Conservation (phyloP, 2,888 invertebrate species). For the Nephrotoma appendiculata region DNA sequence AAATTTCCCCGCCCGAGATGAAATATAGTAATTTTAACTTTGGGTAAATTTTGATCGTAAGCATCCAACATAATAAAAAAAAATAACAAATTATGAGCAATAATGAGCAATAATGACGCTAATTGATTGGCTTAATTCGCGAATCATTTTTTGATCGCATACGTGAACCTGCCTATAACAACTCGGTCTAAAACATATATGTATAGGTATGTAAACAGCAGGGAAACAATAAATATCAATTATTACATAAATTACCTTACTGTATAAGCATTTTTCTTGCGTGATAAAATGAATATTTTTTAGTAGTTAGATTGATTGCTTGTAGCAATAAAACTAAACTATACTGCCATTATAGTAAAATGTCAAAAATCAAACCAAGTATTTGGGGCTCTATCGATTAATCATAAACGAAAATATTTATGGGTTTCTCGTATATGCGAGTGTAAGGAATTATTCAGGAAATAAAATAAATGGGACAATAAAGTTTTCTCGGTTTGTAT, state of each 20-base stretch:
- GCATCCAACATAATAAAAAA: no score
- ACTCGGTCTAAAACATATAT: not conserved
- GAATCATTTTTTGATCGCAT: no score
- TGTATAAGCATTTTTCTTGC: not conserved
- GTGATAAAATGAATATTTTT: not conserved
- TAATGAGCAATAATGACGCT: no score
- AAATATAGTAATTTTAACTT: no score
- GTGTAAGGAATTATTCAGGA: not conserved
- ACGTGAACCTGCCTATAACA: no score
- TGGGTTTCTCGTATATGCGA: not conserved
- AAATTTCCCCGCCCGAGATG: no score
- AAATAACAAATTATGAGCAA: no score
- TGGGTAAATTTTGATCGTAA: no score
- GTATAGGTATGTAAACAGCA: not conserved
- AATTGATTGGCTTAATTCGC: no score
- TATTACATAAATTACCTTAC: not conserved
- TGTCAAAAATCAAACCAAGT: not conserved
- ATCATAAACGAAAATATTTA: not conserved
- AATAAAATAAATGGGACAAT: not conserved
- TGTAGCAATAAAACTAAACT: not conserved
- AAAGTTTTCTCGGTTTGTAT: not conserved
- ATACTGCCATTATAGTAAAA: not conserved
- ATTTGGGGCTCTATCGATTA: not conserved
- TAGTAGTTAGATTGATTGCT: not conserved
- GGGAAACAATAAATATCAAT: not conserved